Conservation (phyloP, 2,797 vertebrate genomes). For the Falco biarmicus region DNA sequence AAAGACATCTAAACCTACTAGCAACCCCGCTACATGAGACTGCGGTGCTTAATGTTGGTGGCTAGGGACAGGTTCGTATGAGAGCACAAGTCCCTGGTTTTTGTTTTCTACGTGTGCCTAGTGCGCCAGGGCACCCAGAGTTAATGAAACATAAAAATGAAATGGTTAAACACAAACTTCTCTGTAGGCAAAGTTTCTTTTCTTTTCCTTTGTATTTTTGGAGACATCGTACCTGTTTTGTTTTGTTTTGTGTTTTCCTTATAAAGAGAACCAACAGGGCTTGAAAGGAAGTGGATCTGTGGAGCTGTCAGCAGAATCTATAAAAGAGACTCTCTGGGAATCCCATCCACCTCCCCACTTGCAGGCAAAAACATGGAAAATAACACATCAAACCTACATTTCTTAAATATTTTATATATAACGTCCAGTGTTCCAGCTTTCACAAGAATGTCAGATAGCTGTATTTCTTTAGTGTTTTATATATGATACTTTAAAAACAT, state of each 20-base stretch:
- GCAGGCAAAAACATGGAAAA: constrained; percentile 47
- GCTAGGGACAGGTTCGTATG: not conserved
- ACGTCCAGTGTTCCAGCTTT: constrained; percentile 49
- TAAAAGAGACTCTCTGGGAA: constrained; percentile 59
- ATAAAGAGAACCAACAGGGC: constrained; percentile 1
- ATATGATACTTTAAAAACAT: constrained; percentile 44
- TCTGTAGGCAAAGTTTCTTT: constrained; percentile 13
- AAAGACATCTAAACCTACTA: not conserved
- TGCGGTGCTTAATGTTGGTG: not conserved
- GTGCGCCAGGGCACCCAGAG: not conserved
- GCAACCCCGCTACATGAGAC: not conserved
- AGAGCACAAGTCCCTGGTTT: not conserved
- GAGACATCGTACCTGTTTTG: not conserved
- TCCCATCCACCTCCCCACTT: constrained; percentile 46
- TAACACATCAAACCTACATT: constrained; percentile 65
- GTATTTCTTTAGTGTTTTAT: constrained; percentile 58
- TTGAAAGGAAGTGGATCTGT: constrained; percentile 59
- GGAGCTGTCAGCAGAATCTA: constrained; percentile 65
- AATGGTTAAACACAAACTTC: not conserved
- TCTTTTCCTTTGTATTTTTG: constrained; percentile 39
- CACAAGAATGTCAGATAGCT: constrained; percentile 27
- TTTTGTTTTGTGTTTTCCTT: constrained; percentile 29
- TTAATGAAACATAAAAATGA: not conserved
- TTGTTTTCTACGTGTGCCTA: not conserved
- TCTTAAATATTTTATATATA: constrained; percentile 70